Evolutionary conservation across 2,797 vertebrate species (phyloP).

Genomic region (Helostoma temminkii): DNA sequence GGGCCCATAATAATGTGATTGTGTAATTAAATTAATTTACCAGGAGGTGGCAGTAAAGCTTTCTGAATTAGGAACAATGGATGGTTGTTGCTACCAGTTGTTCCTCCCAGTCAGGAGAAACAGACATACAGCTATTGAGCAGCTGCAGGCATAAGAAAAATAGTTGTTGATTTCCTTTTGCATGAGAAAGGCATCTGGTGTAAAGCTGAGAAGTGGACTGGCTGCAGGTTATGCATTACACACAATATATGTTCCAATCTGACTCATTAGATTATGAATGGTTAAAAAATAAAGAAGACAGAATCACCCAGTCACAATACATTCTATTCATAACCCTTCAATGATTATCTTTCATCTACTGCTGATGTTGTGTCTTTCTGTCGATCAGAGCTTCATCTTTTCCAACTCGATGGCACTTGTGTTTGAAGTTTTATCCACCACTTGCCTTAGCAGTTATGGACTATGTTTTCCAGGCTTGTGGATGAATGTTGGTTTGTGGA

Average conservation of each 20-base stretch:
- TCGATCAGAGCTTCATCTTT: too few species aligned
- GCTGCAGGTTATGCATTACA: not conserved
- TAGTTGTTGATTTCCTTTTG: not conserved
- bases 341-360: too few species aligned
- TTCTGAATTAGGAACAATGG: slow-evolving; percentile 4
- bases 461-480: slow-evolving; percentile 61
- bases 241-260: slow-evolving; percentile 4
- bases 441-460: slow-evolving; percentile 56
- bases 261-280: too few species aligned
- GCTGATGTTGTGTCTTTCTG: too few species aligned
- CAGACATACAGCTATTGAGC: not conserved
- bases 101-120: not conserved
- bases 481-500: slow-evolving; percentile 85
- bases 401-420: slow-evolving; percentile 85
- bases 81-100: not conserved
- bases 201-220: not conserved
- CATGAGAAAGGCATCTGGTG: not conserved
- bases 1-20: not conserved
- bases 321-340: too few species aligned
- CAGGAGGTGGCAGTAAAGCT: slow-evolving; percentile 38
- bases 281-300: too few species aligned
- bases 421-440: slow-evolving; percentile 79
- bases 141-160: not conserved
- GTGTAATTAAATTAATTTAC: slow-evolving; percentile 17
- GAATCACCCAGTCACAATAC: too few species aligned